Conservation (phyloP, 2,888 invertebrate species). For the Andrena minutula region DNA sequence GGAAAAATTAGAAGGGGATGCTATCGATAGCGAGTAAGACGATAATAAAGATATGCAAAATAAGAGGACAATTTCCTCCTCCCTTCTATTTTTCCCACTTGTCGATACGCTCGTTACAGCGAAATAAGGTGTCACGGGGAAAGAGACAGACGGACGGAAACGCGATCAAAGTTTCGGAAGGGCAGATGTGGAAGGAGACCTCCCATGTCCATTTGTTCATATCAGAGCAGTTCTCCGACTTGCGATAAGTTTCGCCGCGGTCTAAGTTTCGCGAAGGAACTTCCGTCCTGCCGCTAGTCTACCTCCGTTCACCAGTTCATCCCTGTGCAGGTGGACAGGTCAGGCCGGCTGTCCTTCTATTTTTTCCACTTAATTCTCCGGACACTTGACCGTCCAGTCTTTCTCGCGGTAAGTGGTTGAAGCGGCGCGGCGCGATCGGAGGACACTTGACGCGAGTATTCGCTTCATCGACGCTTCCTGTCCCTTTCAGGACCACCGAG, state of each 20-base stretch:
- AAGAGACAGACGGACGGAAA: constrained; percentile 1
- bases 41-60: neutral
- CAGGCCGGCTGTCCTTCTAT: constrained; percentile 15
- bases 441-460: neutral
- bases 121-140: constrained; percentile 15
- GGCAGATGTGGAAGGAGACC: neutral
- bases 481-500: neutral
- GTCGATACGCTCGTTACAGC: constrained; percentile 3
- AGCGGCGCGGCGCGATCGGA: constrained; percentile 5
- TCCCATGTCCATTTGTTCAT: constrained; percentile 50
- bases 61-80: neutral
- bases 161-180: constrained; percentile 46
- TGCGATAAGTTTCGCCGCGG: constrained; percentile 35
- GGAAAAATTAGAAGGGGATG: too few relatives aligned
- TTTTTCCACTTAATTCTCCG: constrained; percentile 49
- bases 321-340: constrained; percentile 16
- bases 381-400: constrained; percentile 28
- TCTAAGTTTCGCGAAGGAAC: constrained; percentile 42
- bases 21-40: too few relatives aligned
- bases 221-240: constrained; percentile 30
- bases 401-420: constrained; percentile 6
- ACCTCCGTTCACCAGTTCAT: constrained; percentile 23
- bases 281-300: constrained; percentile 3
- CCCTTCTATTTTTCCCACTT: neutral
- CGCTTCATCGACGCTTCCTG: neutral